phyloP scores from a whole-genome alignment of 2,888 invertebrate species.

The Endomychus coccineus region DNA sequence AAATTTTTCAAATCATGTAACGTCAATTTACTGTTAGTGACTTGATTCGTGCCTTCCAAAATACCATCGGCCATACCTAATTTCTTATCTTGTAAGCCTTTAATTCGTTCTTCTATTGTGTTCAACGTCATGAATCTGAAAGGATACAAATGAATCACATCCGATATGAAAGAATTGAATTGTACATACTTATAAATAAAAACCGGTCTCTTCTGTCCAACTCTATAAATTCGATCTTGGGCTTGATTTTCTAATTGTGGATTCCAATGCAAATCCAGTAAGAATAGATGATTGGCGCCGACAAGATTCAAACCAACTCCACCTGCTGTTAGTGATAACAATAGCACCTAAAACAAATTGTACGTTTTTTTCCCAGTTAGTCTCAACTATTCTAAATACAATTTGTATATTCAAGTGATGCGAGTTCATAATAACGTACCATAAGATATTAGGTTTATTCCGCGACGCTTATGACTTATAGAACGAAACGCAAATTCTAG shows the following conservation, averaged over 20 bases:
- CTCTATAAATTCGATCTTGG: conserved; percentile 86
- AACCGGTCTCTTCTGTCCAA: conserved; percentile 79
- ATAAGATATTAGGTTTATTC: too few relatives aligned
- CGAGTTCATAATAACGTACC: too few relatives aligned
- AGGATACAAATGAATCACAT: conserved; percentile 12
- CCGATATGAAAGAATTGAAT: neutral
- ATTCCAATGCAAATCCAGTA: conserved; percentile 95
- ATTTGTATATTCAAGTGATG: too few relatives aligned
- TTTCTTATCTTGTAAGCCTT: conserved; percentile 73
- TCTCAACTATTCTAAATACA: too few relatives aligned
- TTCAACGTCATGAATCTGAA: conserved; percentile 71
- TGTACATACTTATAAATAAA: conserved; percentile 67
- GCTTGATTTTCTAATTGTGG: conserved; percentile 93
- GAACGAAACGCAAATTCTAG: too few relatives aligned
- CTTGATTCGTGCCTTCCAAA: conserved; percentile 62
- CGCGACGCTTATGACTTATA: neutral
- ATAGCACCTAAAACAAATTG: conserved; percentile 50
- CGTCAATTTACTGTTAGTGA: conserved; percentile 60
- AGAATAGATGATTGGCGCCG: conserved; percentile 85
- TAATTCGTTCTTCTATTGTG: conserved; percentile 84
- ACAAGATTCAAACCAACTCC: conserved; percentile 91
- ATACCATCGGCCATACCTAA: conserved; percentile 67
- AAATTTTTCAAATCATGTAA: conserved; percentile 71
- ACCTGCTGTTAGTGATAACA: conserved; percentile 87
- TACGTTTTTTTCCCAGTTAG: too few relatives aligned